A percentile compares a stretch with the other conserved stretches of the same genome.
These are phyloP conservation scores for Coenonympha glycerion DNA, from an alignment of 2,888 invertebrate species.

Conservation along the genomic window DNA sequence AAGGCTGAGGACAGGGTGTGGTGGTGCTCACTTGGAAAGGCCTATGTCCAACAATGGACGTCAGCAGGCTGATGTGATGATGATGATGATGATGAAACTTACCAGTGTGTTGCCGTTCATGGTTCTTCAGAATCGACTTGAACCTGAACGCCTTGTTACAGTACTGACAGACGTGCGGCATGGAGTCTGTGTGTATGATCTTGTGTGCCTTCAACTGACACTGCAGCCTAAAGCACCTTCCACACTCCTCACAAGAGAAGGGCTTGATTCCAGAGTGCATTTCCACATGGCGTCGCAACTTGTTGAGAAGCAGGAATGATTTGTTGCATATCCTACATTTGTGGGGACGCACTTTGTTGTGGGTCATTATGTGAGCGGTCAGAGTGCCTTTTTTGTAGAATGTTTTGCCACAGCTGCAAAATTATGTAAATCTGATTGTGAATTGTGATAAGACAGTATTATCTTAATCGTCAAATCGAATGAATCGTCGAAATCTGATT, in stretches of 20 bases:
- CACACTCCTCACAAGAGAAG: slow-evolving; percentile 64
- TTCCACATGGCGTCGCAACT: slow-evolving; percentile 61
- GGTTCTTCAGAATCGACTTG: slow-evolving; percentile 83
- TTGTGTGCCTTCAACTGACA: slow-evolving; percentile 84
- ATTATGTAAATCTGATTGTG: no score
- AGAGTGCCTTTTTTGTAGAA: slow-evolving; percentile 66
- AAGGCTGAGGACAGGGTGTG: no score
- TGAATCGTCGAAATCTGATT: no score
- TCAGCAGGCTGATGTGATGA: no score
- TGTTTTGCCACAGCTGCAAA: slow-evolving; percentile 58
- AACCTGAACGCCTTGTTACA: slow-evolving; percentile 85
- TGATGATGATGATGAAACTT: no score
- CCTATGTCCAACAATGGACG: no score
- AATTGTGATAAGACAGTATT: no score
- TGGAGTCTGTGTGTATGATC: slow-evolving; percentile 84
- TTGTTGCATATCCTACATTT: slow-evolving; percentile 63
- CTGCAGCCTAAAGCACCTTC: slow-evolving; percentile 75
- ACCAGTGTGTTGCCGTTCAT: slow-evolving; percentile 80
- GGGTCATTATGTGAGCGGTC: slow-evolving; percentile 62
- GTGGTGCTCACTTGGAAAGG: no score
- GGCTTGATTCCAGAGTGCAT: slow-evolving; percentile 66
- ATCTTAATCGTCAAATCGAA: no score
- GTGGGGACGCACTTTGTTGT: slow-evolving; percentile 60
- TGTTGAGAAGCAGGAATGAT: slow-evolving; percentile 61
- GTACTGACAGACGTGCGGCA: slow-evolving; percentile 85